phyloP scores from a whole-genome alignment of 2,797 vertebrate species.

The Phyllotis vaccarum region DNA sequence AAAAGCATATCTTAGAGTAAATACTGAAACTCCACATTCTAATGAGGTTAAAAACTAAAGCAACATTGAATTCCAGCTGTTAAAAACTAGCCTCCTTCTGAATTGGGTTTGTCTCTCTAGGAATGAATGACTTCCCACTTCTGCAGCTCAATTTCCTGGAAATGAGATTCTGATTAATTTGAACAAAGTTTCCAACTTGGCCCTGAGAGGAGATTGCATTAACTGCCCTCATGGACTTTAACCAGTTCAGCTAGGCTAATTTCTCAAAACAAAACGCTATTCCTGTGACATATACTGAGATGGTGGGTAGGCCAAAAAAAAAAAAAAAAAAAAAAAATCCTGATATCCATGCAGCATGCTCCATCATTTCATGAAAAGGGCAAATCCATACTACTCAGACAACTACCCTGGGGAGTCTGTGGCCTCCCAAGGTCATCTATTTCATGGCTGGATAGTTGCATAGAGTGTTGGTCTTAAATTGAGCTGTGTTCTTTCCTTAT shows the following conservation, averaged over 20 bases:
- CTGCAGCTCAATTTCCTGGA: neutral
- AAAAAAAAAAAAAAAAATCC: neutral
- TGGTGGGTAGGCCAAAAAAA: neutral
- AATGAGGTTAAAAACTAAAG: neutral
- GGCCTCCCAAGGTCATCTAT: neutral
- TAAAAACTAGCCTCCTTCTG: neutral
- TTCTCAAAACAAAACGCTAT: neutral
- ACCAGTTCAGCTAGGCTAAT: neutral
- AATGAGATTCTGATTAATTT: slow-evolving; percentile 36
- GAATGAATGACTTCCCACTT: neutral
- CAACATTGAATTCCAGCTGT: neutral
- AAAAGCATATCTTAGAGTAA: neutral
- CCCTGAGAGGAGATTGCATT: neutral
- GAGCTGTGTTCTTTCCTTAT: neutral
- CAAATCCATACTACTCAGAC: neutral
- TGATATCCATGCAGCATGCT: neutral
- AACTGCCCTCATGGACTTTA: neutral
- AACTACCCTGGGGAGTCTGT: neutral
- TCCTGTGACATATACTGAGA: neutral
- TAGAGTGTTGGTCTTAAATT: slow-evolving; percentile 10
- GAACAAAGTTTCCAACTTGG: neutral
- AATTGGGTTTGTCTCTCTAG: neutral
- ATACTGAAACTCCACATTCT: neutral
- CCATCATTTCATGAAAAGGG: neutral
- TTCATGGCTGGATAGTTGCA: neutral